Evolutionary conservation across 2,888 invertebrate genomes (phyloP).

Genomic region (Lymantria dispar): DNA sequence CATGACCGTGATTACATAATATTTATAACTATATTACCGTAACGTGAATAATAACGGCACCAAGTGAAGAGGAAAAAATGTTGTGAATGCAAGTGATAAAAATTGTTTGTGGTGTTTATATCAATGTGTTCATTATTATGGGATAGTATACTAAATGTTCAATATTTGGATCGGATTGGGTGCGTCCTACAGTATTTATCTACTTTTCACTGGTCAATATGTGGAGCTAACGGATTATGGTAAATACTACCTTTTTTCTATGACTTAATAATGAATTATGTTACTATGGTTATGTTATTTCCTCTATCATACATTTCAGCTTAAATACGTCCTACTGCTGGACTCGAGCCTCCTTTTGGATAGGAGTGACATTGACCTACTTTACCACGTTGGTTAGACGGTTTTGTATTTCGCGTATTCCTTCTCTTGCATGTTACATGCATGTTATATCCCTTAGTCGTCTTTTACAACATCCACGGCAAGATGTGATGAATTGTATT

Average conservation of each 20-base stretch:
- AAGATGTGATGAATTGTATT: no score
- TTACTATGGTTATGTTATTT: not conserved
- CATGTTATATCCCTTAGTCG: no score
- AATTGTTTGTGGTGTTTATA: conserved; percentile 5
- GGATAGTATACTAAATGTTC: conserved; percentile 61
- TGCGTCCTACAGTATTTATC: conserved; percentile 48
- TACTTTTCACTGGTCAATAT: conserved; percentile 53
- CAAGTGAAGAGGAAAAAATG: not conserved
- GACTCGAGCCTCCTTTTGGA: no score
- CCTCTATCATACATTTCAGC: no score
- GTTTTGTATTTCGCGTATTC: no score
- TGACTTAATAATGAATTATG: not conserved
- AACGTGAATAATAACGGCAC: not conserved
- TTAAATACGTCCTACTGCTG: no score
- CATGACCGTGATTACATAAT: not conserved
- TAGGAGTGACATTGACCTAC: no score
- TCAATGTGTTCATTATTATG: conserved; percentile 21
- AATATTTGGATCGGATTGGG: conserved; percentile 55
- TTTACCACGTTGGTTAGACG: no score
- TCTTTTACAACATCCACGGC: no score
- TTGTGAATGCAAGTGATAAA: not conserved
- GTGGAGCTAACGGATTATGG: conserved; percentile 61
- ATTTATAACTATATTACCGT: not conserved
- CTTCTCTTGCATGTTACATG: no score
- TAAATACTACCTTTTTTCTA: conserved; percentile 23